Evolutionary conservation across 2,113 vertebrate genomes (phyloP).

Genomic region (Fregetta grallaria): DNA sequence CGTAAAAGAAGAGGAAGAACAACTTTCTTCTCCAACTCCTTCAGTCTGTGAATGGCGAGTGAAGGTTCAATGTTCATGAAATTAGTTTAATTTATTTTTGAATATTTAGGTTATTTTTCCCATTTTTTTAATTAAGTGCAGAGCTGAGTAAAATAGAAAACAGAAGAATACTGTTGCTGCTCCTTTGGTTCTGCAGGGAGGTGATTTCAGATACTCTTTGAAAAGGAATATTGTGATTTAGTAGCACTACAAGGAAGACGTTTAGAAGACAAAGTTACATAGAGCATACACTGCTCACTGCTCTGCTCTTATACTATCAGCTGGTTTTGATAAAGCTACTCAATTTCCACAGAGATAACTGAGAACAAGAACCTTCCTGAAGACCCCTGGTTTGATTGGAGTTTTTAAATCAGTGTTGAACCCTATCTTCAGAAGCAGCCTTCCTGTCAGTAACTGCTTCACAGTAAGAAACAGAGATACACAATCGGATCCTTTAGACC

Average conservation of each 20-base stretch:
- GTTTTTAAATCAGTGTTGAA: neutral
- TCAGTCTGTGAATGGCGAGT: neutral
- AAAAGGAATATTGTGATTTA: neutral
- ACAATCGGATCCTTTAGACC: neutral
- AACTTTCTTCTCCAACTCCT: neutral
- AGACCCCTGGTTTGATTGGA: conserved; percentile 12
- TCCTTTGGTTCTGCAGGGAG: neutral
- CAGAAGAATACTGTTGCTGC: neutral
- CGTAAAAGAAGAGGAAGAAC: neutral
- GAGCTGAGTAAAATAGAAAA: neutral
- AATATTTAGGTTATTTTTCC: neutral
- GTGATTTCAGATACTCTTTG: neutral
- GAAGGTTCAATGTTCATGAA: neutral
- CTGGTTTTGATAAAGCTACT: conserved; percentile 31
- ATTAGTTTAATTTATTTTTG: neutral
- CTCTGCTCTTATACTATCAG: neutral
- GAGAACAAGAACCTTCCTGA: neutral
- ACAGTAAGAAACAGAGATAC: neutral
- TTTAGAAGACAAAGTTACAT: conserved; percentile 9
- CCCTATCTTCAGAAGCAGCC: neutral
- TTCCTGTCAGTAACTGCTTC: neutral
- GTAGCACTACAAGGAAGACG: neutral
- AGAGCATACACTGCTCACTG: neutral
- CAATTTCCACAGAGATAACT: conserved; percentile 35
- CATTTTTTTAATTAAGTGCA: neutral